Evolutionary conservation across 2,888 invertebrate species (phyloP), one percentile per base, ranked within the genome.

Genomic region (Tromatobia lineatoria): DNA sequence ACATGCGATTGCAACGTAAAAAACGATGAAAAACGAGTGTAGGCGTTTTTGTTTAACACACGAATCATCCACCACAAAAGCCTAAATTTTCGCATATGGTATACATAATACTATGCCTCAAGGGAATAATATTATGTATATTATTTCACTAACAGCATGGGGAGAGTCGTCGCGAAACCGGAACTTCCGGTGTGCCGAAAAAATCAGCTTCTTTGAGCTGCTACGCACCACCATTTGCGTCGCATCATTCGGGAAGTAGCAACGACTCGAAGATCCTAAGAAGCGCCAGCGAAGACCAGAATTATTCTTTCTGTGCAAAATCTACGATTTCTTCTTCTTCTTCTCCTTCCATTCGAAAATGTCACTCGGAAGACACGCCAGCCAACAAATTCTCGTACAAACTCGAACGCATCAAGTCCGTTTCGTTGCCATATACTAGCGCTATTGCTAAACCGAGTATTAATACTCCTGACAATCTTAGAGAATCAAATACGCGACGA

Each of bases 121-220:
- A 57, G 15, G 57, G 34, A 59, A 54, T 50, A 50, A 77, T 77
- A 77, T 59, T 47, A 69, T 61, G 70, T 78, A 75, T 85, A 89
- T 86, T 92, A 91, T 93, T 92, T 91, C 94, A 95, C 95, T 95
- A 95, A 95, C 95, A 96, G 96, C 96, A 95, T 95, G 95, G 94
- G 92, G 93, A 93, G 93, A 94, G 81, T 86, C 86, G 85, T 86
- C 90, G 89, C 87, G 90, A 91, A 82, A 80, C 70, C 64, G 64
- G 38, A 76, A 57, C 71, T 67, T 88, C 90, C 85, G 90, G 88
- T 81, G 87, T 87, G 81, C 78, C 90, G 85, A 89, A 88, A 86
- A 90, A 90, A 88, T 86, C 88, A 75, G 59, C 90, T 85, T 87
- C 90, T 82, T 85, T 90, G 88, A 89, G 87, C 89, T 90, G 90